phyloP scores from a whole-genome alignment of 2,888 invertebrate species.

The Penaeus monodon region DNA sequence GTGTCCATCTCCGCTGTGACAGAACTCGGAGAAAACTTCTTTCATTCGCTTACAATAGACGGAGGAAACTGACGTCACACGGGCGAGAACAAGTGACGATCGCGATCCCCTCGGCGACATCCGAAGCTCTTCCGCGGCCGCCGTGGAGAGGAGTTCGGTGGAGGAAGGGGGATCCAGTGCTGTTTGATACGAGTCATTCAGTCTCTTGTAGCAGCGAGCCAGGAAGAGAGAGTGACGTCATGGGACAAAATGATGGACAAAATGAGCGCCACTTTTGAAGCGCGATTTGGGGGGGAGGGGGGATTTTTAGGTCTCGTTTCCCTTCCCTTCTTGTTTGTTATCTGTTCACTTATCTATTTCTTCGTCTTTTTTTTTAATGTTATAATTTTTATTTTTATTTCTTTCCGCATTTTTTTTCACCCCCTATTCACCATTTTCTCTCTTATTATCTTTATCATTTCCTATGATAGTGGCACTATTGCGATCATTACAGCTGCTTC shows the following conservation, averaged over 20 bases:
- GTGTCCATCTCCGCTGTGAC: slow-evolving; percentile 55
- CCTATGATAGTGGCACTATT: too few relatives aligned
- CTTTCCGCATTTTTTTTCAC: too few relatives aligned
- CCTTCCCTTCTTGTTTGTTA: too few relatives aligned
- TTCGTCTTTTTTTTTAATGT: too few relatives aligned
- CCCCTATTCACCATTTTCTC: too few relatives aligned
- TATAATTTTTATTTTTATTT: too few relatives aligned
- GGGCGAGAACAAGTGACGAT: slow-evolving; percentile 15
- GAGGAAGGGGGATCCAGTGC: neutral
- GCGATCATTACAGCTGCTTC: too few relatives aligned
- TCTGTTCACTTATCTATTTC: too few relatives aligned
- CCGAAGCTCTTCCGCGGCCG: neutral
- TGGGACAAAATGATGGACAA: slow-evolving; percentile 39
- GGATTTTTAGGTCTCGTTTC: too few relatives aligned
- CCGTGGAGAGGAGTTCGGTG: neutral
- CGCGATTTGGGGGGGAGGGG: neutral
- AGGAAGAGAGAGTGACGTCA: slow-evolving; percentile 59
- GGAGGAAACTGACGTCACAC: slow-evolving; percentile 13
- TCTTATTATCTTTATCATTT: too few relatives aligned
- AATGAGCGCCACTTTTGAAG: slow-evolving; percentile 17
- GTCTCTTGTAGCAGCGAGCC: slow-evolving; percentile 14
- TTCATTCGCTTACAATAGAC: slow-evolving; percentile 52
- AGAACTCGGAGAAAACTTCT: slow-evolving; percentile 49
- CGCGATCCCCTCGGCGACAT: neutral
- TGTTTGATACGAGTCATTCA: slow-evolving; percentile 28